Percentiles rank a stretch among this genome's conserved stretches.
Conservation (phyloP, 2,113 vertebrate genomes). For the Sturnus vulgaris region DNA sequence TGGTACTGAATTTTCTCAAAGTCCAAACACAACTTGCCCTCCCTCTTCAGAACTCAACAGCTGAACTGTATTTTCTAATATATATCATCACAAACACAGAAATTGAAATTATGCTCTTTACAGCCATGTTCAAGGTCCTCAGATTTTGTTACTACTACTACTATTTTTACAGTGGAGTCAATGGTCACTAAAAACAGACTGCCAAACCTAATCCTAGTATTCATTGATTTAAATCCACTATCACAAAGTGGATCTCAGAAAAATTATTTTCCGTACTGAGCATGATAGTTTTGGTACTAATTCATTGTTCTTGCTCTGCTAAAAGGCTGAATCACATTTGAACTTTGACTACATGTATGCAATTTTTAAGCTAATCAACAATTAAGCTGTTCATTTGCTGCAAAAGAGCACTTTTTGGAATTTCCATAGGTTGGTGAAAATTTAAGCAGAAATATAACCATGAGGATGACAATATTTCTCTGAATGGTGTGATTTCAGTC, state of each 20-base stretch:
- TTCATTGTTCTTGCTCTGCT: neutral
- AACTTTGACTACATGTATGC: neutral
- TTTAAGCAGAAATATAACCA: neutral
- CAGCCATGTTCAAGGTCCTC: neutral
- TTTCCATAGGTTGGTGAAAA: neutral
- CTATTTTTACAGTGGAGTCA: neutral
- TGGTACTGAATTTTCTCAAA: neutral
- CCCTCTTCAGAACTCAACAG: neutral
- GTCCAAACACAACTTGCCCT: neutral
- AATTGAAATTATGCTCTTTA: neutral
- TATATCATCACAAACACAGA: neutral
- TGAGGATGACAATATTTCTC: neutral
- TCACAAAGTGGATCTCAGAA: neutral
- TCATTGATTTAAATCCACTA: neutral
- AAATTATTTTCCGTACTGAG: neutral
- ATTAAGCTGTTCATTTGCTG: neutral
- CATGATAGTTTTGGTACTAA: neutral
- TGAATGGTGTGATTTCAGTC: neutral
- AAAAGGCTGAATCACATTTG: neutral
- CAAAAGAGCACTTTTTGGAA: neutral
- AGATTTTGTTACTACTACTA: neutral
- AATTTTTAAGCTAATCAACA: neutral
- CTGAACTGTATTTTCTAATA: neutral
- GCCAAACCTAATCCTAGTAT: neutral
- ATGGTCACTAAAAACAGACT: neutral